Base-by-base conservation (phyloP, 2,113 vertebrate genomes). In the Guaruba guarouba region DNA sequence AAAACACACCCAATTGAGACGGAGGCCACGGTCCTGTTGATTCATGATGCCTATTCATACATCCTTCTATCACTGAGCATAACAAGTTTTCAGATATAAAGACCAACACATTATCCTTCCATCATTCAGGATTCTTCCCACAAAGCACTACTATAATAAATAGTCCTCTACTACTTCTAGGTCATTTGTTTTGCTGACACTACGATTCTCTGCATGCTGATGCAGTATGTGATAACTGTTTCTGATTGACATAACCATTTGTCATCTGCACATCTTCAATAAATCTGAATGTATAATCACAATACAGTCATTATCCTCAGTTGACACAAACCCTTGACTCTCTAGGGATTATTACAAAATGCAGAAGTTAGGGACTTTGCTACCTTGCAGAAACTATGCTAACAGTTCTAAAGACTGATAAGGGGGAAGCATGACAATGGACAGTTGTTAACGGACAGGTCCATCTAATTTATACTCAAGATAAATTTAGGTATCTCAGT, bases 351-450 rank as follows among this genome's bases (percentile, higher is more conserved):
- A 85, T 33, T 39, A 62, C 27, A 62, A 59, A 70, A 10, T 59
- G 46, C 13, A 61, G 16, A 68, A 74, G 24, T 55, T 51, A 46
- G 35, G 10, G 69, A 59, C 17, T 54, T 64, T 22, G 23, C 31
- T 59, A 52, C 33, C 44, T 63, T 64, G 75, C 10, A 76, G n/a
- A 80, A 88, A 81, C 31, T 67, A 28, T 35, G 9, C 52, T 94
- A 48, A 69, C 11, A 61, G 48, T 39, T 87, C 23, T 33, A 43
- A 25, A 59, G 17, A 52, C 22, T 63, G 28, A 39, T 57, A 48
- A 0, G 1, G 27, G 11, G 11, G n/a, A 74, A 71, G 9, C n/a
- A 33, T 15, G 11, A 48, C 11, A 43, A 28, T 19, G 31, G 16
- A 51, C 41, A 67, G 68, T 4, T 37, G 13, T 8, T 81, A 25